Conservation (phyloP, 2,113 vertebrate species). For the Peromyscus maniculatus region DNA sequence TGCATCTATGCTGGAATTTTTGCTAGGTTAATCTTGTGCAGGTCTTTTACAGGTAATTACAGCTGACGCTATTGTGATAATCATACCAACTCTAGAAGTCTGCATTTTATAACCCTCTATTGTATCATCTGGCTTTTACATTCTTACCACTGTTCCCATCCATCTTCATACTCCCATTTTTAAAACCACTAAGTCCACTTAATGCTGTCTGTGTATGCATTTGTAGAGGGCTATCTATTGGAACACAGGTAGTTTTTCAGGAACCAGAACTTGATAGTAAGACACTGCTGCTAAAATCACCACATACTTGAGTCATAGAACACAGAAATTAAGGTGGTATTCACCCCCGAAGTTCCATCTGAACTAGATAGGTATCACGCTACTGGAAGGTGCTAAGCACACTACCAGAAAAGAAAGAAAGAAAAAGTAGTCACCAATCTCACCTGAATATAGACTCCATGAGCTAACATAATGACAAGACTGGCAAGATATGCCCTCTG, state of each 20-base stretch:
- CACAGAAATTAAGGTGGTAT: background rate
- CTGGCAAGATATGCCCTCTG: background rate
- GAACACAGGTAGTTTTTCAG: no score
- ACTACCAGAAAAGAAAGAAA: background rate
- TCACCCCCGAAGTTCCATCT: background rate
- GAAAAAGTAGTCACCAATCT: background rate
- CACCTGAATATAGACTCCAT: background rate
- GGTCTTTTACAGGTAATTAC: background rate
- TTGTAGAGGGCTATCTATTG: background rate
- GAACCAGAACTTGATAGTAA: background rate
- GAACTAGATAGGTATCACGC: background rate
- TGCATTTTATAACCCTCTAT: no score
- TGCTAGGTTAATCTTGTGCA: background rate
- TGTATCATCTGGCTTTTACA: background rate
- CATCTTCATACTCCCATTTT: background rate
- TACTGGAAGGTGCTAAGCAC: background rate
- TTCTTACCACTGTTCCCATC: background rate
- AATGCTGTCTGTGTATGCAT: background rate
- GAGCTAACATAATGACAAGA: background rate
- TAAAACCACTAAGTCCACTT: background rate
- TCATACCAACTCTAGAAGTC: background rate
- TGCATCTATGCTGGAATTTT: background rate
- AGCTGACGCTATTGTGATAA: background rate
- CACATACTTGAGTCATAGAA: background rate
- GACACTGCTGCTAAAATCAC: background rate